Evolutionary conservation across 2,797 vertebrate species (phyloP).

Genomic region (Gymnothorax reevesii): DNA sequence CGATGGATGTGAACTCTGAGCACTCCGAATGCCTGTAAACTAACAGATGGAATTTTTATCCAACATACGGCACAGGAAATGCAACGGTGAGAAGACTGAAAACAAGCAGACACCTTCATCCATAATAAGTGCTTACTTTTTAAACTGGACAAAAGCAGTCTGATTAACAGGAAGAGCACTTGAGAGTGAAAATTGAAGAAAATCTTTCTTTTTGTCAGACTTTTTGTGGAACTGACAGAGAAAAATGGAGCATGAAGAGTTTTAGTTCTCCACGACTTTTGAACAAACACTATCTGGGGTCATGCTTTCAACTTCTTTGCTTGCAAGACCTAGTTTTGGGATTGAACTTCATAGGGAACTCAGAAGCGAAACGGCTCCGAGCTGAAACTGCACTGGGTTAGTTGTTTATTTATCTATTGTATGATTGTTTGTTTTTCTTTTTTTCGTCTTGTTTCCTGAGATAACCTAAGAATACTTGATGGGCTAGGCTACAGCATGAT

Average conservation of each 20-base stretch:
- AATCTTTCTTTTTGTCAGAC: neutral
- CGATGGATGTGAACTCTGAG: neutral
- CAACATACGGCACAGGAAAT: neutral
- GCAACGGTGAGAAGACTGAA: neutral
- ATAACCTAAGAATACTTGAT: neutral
- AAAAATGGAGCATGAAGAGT: neutral
- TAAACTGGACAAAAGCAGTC: neutral
- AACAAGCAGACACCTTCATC: neutral
- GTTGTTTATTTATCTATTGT: neutral
- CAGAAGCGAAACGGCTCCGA: neutral
- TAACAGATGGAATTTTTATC: neutral
- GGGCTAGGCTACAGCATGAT: neutral
- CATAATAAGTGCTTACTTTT: neutral
- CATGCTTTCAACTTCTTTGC: neutral
- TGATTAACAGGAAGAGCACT: neutral
- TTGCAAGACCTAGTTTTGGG: neutral
- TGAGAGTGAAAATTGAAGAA: neutral
- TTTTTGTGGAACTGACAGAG: neutral
- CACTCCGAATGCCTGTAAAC: neutral
- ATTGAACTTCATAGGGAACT: neutral
- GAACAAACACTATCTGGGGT: neutral
- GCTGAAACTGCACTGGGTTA: neutral
- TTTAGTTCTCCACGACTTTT: neutral
- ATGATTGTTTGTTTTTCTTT: neutral
- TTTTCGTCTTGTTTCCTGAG: neutral